Evolutionary conservation across 2,113 vertebrate species (phyloP), one percentile per base, ranked within the genome.

Genomic region (Rhinogobius similis): DNA sequence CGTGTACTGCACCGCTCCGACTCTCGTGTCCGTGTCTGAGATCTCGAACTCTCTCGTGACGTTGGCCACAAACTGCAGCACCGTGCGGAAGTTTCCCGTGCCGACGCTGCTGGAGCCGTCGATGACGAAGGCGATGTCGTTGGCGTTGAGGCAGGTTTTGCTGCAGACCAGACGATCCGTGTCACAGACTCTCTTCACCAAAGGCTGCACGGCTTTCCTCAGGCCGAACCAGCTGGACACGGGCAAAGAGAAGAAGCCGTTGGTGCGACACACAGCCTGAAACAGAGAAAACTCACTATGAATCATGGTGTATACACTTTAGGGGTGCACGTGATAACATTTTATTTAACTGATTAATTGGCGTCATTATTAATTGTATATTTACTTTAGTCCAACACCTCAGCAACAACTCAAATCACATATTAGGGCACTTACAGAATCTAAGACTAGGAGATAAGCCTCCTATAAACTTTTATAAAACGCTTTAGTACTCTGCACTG

Each of bases 81-180:
- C 91, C 0, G 96, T 99, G 86, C 94, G 96, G 92, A 99, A 99
- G 89, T 99, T 98, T 68, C 93, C 61, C 0, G 97, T 98, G 2
- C 98, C 97, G 0, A 99, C 96, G 0, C 96, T 98, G 92, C 97
- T 99, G 86, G 98, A 99, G 82, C 98, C 98, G 0, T 99, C 98
- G 0, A 99, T 98, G 41, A 99, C 92, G 0, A 99, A 99, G 59
- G 95, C 97, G 0, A 99, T 93, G 91, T 99, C 98, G 0, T 97
- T 97, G 0, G 98, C 95, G 18, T 99, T 99, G 58, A 98, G 90
- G 89, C 98, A 99, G 0, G 98, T 99, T 84, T 98, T 99, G 91
- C 98, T 99, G 93, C 98, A 99, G 6, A 93, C 88, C 75, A 99
- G 92, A 2, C 90, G 93, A 1, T 97, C 94, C 0, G 90, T 93